These are phyloP conservation scores for Netelia inedita DNA, from an alignment of 2,888 invertebrate genomes.

Conservation along the genomic window DNA sequence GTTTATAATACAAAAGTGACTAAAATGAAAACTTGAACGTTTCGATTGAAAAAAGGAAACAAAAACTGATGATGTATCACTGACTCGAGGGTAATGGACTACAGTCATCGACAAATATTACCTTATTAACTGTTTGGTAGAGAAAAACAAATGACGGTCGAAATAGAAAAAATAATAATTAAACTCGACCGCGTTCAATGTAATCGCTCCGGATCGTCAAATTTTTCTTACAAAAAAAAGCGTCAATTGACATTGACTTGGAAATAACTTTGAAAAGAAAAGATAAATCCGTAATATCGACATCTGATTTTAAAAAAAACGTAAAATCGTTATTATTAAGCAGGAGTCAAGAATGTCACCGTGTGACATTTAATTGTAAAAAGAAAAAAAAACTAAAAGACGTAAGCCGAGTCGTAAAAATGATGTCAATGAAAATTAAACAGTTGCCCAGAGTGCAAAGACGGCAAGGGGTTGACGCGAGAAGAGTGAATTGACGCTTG, in stretches of 20 bases:
- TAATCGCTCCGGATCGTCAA: constrained; percentile 56
- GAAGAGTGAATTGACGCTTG: background rate
- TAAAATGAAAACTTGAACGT: background rate
- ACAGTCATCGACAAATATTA: constrained; percentile 54
- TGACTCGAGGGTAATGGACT: constrained; percentile 23
- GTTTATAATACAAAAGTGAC: background rate
- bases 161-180: constrained; percentile 55
- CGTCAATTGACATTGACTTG: background rate
- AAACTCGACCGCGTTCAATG: constrained; percentile 71
- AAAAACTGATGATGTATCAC: constrained; percentile 59
- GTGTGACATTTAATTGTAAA: too few species aligned
- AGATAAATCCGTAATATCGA: constrained; percentile 3
- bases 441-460: too few species aligned
- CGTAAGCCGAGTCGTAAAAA: too few species aligned
- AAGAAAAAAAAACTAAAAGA: too few species aligned
- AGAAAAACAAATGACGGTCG: background rate
- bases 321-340: too few species aligned
- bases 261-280: constrained; percentile 6
- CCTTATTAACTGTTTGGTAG: constrained; percentile 61
- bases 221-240: constrained; percentile 30
- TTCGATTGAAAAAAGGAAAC: background rate
- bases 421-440: too few species aligned
- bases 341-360: too few species aligned
- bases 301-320: too few species aligned
- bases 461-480: background rate